Evolutionary conservation across 2,888 invertebrate species (phyloP), one percentile per base, ranked within the genome.

Genomic region (Noctua pronuba): DNA sequence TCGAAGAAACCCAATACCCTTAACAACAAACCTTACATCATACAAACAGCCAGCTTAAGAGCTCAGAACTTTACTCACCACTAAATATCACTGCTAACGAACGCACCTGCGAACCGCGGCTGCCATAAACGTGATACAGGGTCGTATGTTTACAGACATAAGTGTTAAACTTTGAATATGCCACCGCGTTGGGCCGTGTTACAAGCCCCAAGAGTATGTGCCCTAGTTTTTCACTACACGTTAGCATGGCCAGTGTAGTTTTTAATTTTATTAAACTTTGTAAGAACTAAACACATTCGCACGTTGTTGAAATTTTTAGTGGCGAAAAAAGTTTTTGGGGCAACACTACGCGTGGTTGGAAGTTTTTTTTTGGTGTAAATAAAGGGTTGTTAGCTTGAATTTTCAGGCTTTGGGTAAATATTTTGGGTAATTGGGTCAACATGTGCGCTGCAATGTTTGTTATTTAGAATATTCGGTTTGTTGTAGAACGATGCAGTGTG

Each of bases 161-260:
- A 88, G 88, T 88, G 84, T 87, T 85, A 89, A 91, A 91, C 86
- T 89, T 90, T 85, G 89, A 86, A 86, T 86, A 85, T 85, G 80
- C 82, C 58, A 77, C 83, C 79, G 80, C 84, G 87, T 86, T 66
- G 78, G 88, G 73, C 83, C 80, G 80, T 84, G 84, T 87, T 83
- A 82, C 73, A 69, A 76, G 68, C 83, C 82, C 73, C 79, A 35
- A 78, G 85, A 83, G 80, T 76, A 82, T 88, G 84, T 85, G 89
- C 77, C 90, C 91, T 85, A 91, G 85, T 91, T 91, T 86, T 86
- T 84, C 76, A 86, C 70, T 76, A 66, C 35, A 52, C 75, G 78
- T 84, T 85, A 86, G 84, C 86, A 85, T 64, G 67, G 28, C 60
- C 67, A 73, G 73, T 78, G 62, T 79, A 83, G 82, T 86, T 90